phyloP scores from a whole-genome alignment of 2,797 vertebrate species.

The Pangasius mekongensis region DNA sequence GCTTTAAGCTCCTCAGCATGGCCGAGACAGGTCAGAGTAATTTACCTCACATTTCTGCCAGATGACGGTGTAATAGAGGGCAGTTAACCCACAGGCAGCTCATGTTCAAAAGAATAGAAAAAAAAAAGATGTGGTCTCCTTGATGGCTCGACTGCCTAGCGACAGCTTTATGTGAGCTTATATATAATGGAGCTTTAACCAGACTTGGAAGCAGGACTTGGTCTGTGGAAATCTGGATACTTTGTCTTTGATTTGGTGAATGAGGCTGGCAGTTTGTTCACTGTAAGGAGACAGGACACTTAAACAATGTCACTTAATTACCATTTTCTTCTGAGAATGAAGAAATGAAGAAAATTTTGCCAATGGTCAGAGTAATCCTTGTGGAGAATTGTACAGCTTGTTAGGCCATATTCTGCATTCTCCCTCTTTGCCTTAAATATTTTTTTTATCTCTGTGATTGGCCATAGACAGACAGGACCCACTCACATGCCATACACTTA shows the following conservation, averaged over 20 bases:
- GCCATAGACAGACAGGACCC: not conserved
- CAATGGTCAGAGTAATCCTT: not conserved
- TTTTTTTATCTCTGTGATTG: not conserved
- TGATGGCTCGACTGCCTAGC: not conserved
- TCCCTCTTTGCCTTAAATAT: not conserved
- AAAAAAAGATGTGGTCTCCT: conserved; percentile 16
- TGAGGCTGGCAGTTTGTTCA: not conserved
- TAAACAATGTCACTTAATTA: not conserved
- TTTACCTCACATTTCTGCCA: conserved; percentile 42
- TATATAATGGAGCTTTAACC: not conserved
- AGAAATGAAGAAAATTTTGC: not conserved
- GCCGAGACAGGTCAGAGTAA: conserved; percentile 37
- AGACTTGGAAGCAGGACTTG: not conserved
- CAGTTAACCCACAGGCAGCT: conserved; percentile 39
- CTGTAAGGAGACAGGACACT: not conserved
- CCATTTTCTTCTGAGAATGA: not conserved
- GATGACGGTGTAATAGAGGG: conserved; percentile 47
- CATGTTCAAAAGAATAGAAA: not conserved
- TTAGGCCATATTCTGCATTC: not conserved
- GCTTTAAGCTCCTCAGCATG: conserved; percentile 26
- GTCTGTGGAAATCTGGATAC: not conserved
- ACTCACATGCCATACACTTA: not conserved
- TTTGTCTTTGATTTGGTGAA: not conserved
- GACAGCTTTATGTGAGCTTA: not conserved
- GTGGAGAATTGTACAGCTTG: too few relatives aligned